Base-by-base conservation (phyloP, 2,888 invertebrate genomes). In the Spodoptera littoralis region DNA sequence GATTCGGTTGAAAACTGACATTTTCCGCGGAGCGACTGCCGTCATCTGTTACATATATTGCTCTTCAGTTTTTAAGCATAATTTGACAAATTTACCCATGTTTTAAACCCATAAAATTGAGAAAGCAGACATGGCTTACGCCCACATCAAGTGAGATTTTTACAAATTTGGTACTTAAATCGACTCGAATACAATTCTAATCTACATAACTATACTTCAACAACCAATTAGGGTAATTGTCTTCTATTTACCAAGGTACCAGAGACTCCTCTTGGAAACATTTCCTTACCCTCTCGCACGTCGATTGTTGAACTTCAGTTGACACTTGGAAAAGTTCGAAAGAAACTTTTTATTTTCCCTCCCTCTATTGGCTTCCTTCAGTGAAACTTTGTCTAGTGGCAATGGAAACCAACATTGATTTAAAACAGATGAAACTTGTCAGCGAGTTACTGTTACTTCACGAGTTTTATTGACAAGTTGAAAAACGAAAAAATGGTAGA, bases 321-420 rank as follows among this genome's bases (percentile, higher is more conserved):
- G 89, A 87, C 89, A 91, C 85, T 87, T 86, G 56, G 78, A 80
- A 75, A 88, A 90, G 86, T 91, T 85, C 70, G 65, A 77, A 76
- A 60, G 64, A 60, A 88, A 86, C 84, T 88, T 90, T 90, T 89
- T 88, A 85, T 88, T 88, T 86, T 85, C 83, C 67, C 71, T 79
- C 73, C 81, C 77, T 82, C 85, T 84, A 88, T 89, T 88, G 88
- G 86, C 86, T 88, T 85, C 82, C 76, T 81, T 80, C 75, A 75
- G 75, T 67, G 71, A 80, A 90, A 88, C 84, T 89, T 88, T 70
- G 64, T 63, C 79, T 79, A 80, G 81, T 80, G 81, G 74, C 81
- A 82, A 84, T 86, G 84, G 83, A 79, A 84, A 84, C 87, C 82
- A 86, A 86, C 84, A 85, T 87, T 89, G 87, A 90, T 88, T 87